A percentile compares a stretch with the other conserved stretches of the same genome.
Conservation (phyloP, 2,113 vertebrate species). For the Xiphophorus couchianus region DNA sequence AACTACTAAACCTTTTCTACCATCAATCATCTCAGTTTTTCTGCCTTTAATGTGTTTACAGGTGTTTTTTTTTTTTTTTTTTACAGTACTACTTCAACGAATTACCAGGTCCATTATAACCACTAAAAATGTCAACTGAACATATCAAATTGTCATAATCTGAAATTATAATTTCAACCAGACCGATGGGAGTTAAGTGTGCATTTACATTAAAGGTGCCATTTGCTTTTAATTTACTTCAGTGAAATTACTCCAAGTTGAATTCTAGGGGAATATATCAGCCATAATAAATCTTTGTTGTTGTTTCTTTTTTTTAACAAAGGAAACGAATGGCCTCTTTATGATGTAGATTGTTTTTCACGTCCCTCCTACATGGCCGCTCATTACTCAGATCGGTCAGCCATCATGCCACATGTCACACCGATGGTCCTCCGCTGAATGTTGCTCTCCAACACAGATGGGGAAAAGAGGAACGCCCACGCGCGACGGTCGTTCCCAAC, state of each 20-base stretch:
- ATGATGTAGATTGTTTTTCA: conserved; percentile 45
- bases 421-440: conserved; percentile 47
- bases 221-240: conserved; percentile 27
- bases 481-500: neutral
- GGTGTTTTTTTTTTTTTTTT: no score
- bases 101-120: neutral
- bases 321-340: conserved; percentile 45
- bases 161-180: conserved; percentile 5
- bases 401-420: conserved; percentile 38
- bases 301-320: neutral
- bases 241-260: conserved; percentile 31
- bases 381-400: conserved; percentile 52
- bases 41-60: neutral
- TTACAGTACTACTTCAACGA: neutral
- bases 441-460: conserved; percentile 55
- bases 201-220: neutral
- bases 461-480: conserved; percentile 15
- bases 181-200: neutral
- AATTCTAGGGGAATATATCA: conserved; percentile 65
- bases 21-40: no score
- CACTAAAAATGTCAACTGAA: neutral
- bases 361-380: conserved; percentile 15
- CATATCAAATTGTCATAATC: neutral
- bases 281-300: conserved; percentile 47
- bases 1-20: neutral